A percentile compares a stretch with the other conserved stretches of the same genome.
phyloP scores from a whole-genome alignment of 2,888 invertebrate species.

The Amiota communis region DNA sequence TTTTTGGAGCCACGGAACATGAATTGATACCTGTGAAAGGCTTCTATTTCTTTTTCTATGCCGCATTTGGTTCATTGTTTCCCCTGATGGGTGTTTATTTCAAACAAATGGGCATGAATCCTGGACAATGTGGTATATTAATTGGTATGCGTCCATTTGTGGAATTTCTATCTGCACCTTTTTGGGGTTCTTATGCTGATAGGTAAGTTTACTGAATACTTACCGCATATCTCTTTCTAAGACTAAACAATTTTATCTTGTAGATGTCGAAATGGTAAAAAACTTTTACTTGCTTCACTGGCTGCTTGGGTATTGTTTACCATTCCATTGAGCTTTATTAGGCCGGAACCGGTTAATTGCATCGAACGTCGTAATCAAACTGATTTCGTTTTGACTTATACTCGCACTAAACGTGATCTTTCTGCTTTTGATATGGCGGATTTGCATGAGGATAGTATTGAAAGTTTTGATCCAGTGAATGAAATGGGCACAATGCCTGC shows the following conservation, averaged over 20 bases:
- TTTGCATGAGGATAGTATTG: constrained; percentile 42
- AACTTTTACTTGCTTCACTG: constrained; percentile 90
- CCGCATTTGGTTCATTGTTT: constrained; percentile 98
- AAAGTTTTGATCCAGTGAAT: constrained; percentile 38
- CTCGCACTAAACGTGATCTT: constrained; percentile 73
- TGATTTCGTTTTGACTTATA: constrained; percentile 76
- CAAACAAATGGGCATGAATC: constrained; percentile 99
- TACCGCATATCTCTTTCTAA: no score
- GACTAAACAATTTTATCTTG: background rate
- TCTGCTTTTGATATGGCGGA: constrained; percentile 55
- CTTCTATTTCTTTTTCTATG: constrained; percentile 99
- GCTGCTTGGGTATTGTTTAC: constrained; percentile 98
- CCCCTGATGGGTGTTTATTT: constrained; percentile 99
- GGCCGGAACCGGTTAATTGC: constrained; percentile 94
- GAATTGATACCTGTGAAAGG: constrained; percentile 95
- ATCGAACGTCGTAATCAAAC: constrained; percentile 79
- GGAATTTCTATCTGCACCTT: constrained; percentile 96
- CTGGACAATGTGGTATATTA: constrained; percentile 93
- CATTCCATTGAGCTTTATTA: constrained; percentile 94
- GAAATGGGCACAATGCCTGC: constrained; percentile 38
- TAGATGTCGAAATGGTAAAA: constrained; percentile 78
- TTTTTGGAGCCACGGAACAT: constrained; percentile 89
- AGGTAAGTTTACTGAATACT: constrained; percentile 73
- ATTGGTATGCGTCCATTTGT: constrained; percentile 97
- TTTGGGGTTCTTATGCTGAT: constrained; percentile 97